These are phyloP conservation scores for Armadillidium nasatum DNA, from an alignment of 1,140 invertebrate genomes.

Conservation along the genomic window DNA sequence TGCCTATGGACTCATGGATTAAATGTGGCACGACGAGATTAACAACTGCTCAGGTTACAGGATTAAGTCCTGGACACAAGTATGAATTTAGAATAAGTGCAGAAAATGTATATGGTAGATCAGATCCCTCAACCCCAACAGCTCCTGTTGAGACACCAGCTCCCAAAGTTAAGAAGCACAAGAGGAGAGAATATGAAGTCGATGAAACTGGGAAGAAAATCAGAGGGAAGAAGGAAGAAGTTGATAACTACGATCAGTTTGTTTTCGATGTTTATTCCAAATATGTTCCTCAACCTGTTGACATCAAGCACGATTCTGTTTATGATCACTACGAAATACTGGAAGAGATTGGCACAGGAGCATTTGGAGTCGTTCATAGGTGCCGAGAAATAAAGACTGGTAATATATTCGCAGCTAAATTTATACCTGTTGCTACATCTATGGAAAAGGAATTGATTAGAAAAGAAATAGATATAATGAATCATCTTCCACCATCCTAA, in stretches of 20 bases:
- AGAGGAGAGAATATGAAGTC: slow-evolving; percentile 72
- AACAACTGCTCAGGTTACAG: slow-evolving; percentile 82
- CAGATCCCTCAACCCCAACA: slow-evolving; percentile 76
- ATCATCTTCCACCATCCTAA: slow-evolving; percentile 96
- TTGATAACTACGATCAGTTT: slow-evolving; percentile 94
- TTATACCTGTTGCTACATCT: slow-evolving; percentile 90
- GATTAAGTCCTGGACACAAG: slow-evolving; percentile 79
- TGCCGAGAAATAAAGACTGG: slow-evolving; percentile 93
- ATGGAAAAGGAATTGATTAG: slow-evolving; percentile 95
- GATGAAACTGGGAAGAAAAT: slow-evolving; percentile 91
- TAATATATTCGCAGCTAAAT: slow-evolving; percentile 97
- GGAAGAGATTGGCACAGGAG: slow-evolving; percentile 98
- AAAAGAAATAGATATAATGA: slow-evolving; percentile 99
- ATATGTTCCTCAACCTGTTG: slow-evolving; percentile 91
- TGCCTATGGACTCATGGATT: slow-evolving; percentile 90
- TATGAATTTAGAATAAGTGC: slow-evolving; percentile 97
- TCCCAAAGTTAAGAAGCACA: slow-evolving; percentile 63
- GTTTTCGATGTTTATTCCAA: slow-evolving; percentile 97
- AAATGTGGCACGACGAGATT: slow-evolving; percentile 87
- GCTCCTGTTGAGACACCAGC: slow-evolving; percentile 70
- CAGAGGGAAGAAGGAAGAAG: slow-evolving; percentile 78
- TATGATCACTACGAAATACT: slow-evolving; percentile 98
- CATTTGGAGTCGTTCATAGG: slow-evolving; percentile 97
- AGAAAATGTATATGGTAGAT: slow-evolving; percentile 92
- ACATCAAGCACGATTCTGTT: slow-evolving; percentile 84